These are phyloP conservation scores for Heterohyrax brucei DNA, from an alignment of 2,797 vertebrate genomes.

Conservation along the genomic window DNA sequence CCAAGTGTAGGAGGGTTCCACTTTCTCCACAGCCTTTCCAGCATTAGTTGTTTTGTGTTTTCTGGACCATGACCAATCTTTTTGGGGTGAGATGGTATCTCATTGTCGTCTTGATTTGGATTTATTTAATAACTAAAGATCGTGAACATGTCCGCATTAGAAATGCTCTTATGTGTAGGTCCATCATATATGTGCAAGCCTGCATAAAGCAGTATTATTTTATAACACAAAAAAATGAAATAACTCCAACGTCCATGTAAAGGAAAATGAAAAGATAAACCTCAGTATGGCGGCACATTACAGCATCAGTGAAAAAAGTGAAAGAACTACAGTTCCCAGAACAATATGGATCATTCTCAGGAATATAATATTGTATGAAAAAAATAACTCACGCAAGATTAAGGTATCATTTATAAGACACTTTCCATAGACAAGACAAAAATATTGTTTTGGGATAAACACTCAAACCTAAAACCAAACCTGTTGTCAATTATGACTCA, in stretches of 20 bases:
- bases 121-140: no score
- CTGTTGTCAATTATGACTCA: no score
- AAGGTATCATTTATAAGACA: not conserved
- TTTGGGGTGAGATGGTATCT: no score
- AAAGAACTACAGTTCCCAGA: not conserved
- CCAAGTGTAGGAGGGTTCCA: no score
- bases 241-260: not conserved
- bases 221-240: not conserved
- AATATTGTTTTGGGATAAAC: not conserved
- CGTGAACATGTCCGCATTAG: no score
- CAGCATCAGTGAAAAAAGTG: not conserved
- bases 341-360: not conserved
- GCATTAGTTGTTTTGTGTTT: no score
- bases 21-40: no score
- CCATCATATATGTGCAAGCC: not conserved
- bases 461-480: no score
- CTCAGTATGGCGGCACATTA: not conserved
- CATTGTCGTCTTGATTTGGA: no score
- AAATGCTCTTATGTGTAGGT: not conserved
- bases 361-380: not conserved
- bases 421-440: constrained; percentile 14
- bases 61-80: no score
- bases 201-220: not conserved
- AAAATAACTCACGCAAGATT: not conserved
- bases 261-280: not conserved